phyloP scores from a whole-genome alignment of 2,888 invertebrate species.

The Limnephilus lunatus region DNA sequence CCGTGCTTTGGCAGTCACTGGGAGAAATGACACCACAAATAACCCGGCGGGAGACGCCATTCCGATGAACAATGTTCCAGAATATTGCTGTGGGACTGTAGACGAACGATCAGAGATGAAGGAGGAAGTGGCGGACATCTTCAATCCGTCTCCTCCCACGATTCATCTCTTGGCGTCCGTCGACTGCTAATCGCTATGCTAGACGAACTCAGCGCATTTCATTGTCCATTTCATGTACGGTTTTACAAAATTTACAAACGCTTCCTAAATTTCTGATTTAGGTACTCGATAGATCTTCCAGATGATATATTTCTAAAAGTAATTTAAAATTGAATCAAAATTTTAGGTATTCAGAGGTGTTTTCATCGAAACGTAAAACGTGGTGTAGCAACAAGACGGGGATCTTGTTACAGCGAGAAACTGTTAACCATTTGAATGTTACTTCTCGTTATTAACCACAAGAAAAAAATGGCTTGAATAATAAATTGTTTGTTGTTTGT shows the following conservation, averaged over 20 bases:
- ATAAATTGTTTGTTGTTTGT: not conserved
- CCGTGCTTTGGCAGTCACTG: slow-evolving; percentile 25
- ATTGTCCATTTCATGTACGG: too few relatives aligned
- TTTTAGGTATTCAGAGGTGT: not conserved
- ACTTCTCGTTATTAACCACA: not conserved
- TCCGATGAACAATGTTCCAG: slow-evolving; percentile 45
- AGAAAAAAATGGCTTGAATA: not conserved
- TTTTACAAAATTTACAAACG: not conserved
- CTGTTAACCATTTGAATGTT: not conserved
- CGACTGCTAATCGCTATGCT: not conserved
- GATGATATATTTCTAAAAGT: not conserved
- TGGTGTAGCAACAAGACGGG: not conserved
- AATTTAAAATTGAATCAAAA: not conserved
- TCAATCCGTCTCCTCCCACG: slow-evolving; percentile 42
- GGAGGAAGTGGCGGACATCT: slow-evolving; percentile 36
- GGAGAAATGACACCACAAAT: slow-evolving; percentile 41
- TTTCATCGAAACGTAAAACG: not conserved
- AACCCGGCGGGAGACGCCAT: slow-evolving; percentile 27
- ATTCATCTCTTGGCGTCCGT: slow-evolving; percentile 23
- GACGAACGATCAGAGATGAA: slow-evolving; percentile 22
- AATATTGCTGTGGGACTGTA: slow-evolving; percentile 29
- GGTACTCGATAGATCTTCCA: too few relatives aligned
- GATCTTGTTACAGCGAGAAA: not conserved
- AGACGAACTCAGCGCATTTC: not conserved
- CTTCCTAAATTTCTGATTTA: not conserved